A percentile compares a stretch with the other conserved stretches of the same genome.
Conservation (phyloP, 2,797 vertebrate species). For the Melanotaenia trifasciata region DNA sequence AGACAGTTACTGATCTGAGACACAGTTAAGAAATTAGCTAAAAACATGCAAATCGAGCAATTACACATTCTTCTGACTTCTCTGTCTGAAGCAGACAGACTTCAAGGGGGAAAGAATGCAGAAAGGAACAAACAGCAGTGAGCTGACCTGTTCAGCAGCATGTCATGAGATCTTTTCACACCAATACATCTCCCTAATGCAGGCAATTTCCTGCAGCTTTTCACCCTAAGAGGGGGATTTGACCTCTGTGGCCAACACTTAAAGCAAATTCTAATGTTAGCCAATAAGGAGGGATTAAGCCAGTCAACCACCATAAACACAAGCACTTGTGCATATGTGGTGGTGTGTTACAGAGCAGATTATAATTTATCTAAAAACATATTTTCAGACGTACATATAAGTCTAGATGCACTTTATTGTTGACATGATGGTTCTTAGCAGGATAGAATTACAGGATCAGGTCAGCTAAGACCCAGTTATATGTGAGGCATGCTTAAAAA, state of each 20-base stretch:
- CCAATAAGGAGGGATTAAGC: conserved; percentile 80
- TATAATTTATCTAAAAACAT: conserved; percentile 1
- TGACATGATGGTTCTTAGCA: conserved; percentile 11
- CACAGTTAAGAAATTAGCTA: not conserved
- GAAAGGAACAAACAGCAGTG: conserved; percentile 60
- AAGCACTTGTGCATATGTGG: not conserved
- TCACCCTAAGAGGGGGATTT: conserved; percentile 76
- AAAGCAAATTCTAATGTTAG: conserved; percentile 80
- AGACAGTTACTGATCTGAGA: conserved; percentile 23
- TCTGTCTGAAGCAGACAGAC: conserved; percentile 11
- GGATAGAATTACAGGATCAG: conserved; percentile 4
- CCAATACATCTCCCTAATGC: conserved; percentile 86
- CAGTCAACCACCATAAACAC: conserved; percentile 24
- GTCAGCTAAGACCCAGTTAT: conserved; percentile 18
- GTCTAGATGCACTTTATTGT: conserved; percentile 1
- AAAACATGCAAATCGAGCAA: conserved; percentile 34
- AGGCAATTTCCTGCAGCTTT: conserved; percentile 88
- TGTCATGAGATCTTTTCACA: conserved; percentile 84
- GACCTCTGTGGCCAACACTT: conserved; percentile 77
- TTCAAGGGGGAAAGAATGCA: conserved; percentile 18
- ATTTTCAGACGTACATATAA: conserved; percentile 13
- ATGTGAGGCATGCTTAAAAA: conserved; percentile 44
- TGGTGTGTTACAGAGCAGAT: not conserved
- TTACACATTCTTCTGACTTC: conserved; percentile 21
- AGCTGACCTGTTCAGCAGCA: conserved; percentile 72